A percentile compares a stretch with the other conserved stretches of the same genome.
Conservation (phyloP, 2,888 invertebrate genomes). For the Cantharis lateralis region DNA sequence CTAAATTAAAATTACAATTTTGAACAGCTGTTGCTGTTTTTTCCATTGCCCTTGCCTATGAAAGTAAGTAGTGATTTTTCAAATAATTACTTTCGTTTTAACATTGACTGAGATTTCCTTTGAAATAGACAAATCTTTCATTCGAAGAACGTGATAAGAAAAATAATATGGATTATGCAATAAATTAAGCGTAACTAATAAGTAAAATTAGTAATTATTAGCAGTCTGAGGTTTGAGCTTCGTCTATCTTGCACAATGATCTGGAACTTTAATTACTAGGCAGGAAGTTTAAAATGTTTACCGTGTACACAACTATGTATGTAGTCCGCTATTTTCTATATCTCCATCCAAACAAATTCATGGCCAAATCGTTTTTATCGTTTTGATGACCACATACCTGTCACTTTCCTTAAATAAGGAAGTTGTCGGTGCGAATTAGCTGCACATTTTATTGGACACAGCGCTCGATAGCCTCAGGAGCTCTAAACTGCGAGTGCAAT, state of each 20-base stretch:
- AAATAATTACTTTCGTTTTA: no score
- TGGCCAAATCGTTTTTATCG: neutral
- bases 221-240: no score
- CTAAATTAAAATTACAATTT: no score
- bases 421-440: neutral
- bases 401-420: neutral
- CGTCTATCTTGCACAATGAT: neutral
- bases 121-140: no score
- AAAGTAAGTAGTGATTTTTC: no score
- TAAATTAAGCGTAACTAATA: no score
- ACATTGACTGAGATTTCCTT: no score
- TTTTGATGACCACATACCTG: neutral
- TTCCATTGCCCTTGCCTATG: no score
- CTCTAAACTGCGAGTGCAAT: neutral
- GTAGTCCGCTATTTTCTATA: neutral
- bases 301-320: neutral
- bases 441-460: neutral
- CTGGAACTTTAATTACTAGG: neutral
- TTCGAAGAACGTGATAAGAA: no score
- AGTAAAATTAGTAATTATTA: no score
- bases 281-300: neutral
- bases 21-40: no score
- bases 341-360: neutral
- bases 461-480: neutral
- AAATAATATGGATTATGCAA: neutral